Percentiles rank a stretch among this genome's conserved stretches.
Conservation (phyloP, 1,140 invertebrate species). For the Apis florea region DNA sequence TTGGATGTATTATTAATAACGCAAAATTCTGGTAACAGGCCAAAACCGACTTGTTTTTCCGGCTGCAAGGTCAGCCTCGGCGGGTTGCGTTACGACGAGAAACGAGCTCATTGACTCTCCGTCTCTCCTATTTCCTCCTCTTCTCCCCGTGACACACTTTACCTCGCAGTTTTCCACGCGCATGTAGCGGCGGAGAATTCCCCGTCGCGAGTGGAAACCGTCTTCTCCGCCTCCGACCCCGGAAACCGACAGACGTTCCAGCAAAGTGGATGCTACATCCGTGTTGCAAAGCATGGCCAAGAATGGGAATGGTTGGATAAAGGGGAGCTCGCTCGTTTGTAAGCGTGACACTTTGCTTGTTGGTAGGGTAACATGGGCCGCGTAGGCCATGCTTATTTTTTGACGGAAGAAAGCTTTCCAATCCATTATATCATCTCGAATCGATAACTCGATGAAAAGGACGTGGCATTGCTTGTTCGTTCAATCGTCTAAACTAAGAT, state of each 20-base stretch:
- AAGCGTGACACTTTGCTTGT: background rate
- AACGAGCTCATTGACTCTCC: slow-evolving; percentile 27
- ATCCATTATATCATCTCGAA: background rate
- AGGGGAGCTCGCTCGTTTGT: background rate
- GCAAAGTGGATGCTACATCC: slow-evolving; percentile 2
- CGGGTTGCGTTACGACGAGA: slow-evolving; percentile 29
- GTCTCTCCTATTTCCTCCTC: background rate
- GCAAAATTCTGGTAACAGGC: slow-evolving; percentile 48
- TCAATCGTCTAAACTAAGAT: background rate
- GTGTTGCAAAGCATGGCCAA: slow-evolving; percentile 20
- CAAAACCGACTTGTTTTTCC: slow-evolving; percentile 55
- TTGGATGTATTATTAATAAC: slow-evolving; percentile 45
- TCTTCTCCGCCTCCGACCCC: slow-evolving; percentile 14
- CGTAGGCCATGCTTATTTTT: slow-evolving; percentile 1
- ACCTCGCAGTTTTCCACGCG: slow-evolving; percentile 9
- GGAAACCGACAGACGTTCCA: slow-evolving; percentile 16
- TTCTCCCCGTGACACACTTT: slow-evolving; percentile 23
- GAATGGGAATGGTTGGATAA: slow-evolving; percentile 6
- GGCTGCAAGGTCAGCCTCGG: slow-evolving; percentile 43
- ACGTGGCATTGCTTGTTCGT: background rate
- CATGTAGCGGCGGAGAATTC: slow-evolving; percentile 7
- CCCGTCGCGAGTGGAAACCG: background rate
- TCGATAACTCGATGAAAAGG: background rate
- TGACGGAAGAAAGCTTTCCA: background rate
- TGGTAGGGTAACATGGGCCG: background rate